A percentile compares a stretch with the other conserved stretches of the same genome.
These are phyloP conservation scores for Podarcis lilfordi DNA, from an alignment of 2,797 vertebrate species.

Conservation along the genomic window DNA sequence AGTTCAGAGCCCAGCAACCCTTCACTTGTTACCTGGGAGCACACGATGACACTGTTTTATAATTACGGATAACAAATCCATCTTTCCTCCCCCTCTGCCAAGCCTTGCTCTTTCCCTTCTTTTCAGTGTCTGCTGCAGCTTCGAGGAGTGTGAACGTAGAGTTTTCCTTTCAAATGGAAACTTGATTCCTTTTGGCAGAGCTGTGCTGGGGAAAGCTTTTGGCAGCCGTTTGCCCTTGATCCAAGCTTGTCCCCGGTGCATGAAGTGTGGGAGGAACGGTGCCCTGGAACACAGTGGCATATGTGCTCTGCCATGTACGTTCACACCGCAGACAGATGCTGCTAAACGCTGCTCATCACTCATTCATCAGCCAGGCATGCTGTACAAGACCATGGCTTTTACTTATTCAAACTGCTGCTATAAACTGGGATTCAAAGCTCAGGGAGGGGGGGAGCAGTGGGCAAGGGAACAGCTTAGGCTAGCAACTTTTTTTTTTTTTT, in stretches of 20 bases:
- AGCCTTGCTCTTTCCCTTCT: accelerated
- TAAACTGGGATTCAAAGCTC: accelerated
- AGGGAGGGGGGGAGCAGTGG: background rate
- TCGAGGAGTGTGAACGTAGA: background rate
- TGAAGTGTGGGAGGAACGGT: background rate
- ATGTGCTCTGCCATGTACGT: constrained; percentile 36
- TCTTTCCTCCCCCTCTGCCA: background rate
- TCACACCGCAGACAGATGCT: constrained; percentile 4
- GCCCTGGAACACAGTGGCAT: constrained; percentile 19
- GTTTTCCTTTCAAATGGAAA: background rate
- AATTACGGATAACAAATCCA: background rate
- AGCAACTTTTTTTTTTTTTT: background rate
- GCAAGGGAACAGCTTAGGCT: background rate
- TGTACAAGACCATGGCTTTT: accelerated
- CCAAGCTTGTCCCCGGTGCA: accelerated
- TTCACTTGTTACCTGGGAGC: too few species aligned
- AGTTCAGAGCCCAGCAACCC: too few species aligned
- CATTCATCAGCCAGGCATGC: background rate
- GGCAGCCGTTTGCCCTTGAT: accelerated
- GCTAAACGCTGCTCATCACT: constrained; percentile 20
- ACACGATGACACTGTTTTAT: background rate
- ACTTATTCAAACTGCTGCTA: background rate
- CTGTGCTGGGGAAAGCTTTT: background rate
- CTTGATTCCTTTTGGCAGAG: accelerated
- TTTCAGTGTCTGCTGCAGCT: accelerated